phyloP scores from a whole-genome alignment of 1,140 invertebrate genomes.

The Gonatopus flavifemur region DNA sequence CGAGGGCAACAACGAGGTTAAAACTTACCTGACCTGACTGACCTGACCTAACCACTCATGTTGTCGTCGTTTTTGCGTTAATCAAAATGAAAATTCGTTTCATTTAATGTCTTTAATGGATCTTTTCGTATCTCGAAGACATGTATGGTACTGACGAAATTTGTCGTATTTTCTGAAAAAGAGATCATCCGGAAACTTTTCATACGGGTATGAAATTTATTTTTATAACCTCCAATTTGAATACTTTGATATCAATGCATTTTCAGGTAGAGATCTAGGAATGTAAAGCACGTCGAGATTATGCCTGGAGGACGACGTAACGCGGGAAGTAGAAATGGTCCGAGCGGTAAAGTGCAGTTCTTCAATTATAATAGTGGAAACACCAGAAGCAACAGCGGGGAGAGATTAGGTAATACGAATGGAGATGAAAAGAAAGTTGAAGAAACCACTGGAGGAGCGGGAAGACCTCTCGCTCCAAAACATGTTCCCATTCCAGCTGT shows the following conservation, averaged over 20 bases:
- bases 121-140: no score
- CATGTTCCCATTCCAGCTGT: conserved; percentile 85
- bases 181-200: neutral
- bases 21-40: no score
- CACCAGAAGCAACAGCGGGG: conserved; percentile 20
- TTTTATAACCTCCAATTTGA: neutral
- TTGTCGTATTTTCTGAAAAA: no score
- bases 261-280: no score
- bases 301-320: conserved; percentile 51
- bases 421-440: conserved; percentile 43
- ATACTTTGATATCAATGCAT: no score
- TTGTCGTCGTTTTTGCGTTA: no score
- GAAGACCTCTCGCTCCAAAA: conserved; percentile 62
- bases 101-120: no score
- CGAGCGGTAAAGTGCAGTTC: conserved; percentile 33
- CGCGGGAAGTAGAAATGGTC: conserved; percentile 38
- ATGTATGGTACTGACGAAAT: no score
- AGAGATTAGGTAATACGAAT: conserved; percentile 15
- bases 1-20: no score
- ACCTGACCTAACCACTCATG: no score
- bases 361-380: conserved; percentile 16
- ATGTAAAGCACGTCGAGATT: conserved; percentile 6
- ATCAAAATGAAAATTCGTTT: no score
- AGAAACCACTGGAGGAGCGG: conserved; percentile 29
- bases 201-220: neutral